These are phyloP conservation scores for Zaprionus africanus DNA, from an alignment of 1,140 invertebrate species.

Conservation along the genomic window DNA sequence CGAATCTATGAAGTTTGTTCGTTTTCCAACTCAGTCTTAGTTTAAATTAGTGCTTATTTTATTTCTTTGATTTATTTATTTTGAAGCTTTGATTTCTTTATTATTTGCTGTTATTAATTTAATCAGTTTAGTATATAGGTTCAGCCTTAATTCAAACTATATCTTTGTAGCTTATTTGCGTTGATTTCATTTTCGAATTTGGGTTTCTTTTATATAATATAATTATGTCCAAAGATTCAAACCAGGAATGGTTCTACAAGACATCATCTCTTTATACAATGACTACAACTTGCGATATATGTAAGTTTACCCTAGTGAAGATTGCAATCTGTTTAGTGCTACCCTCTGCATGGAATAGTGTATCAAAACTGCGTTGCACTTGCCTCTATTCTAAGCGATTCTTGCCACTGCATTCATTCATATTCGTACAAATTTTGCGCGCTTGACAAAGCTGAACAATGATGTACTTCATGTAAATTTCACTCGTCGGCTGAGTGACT, in stretches of 20 bases:
- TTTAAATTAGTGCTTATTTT: too few species aligned
- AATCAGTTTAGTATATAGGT: too few species aligned
- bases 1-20: not conserved
- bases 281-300: not conserved
- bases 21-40: too few species aligned
- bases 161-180: too few species aligned
- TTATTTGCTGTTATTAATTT: too few species aligned
- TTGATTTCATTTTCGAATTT: too few species aligned
- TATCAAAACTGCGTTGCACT: not conserved
- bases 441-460: constrained; percentile 82
- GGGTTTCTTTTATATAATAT: not conserved
- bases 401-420: constrained; percentile 72
- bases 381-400: constrained; percentile 8
- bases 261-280: not conserved
- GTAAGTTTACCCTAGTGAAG: too few species aligned
- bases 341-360: not conserved
- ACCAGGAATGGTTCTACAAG: not conserved
- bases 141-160: too few species aligned
- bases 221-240: too few species aligned
- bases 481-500: constrained; percentile 75
- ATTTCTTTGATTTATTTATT: too few species aligned
- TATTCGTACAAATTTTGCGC: constrained; percentile 78
- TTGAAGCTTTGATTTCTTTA: too few species aligned
- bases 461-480: constrained; percentile 83
- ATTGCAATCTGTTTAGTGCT: too few species aligned